phyloP scores from a whole-genome alignment of 2,888 invertebrate species.

The Pandemis heparana region DNA sequence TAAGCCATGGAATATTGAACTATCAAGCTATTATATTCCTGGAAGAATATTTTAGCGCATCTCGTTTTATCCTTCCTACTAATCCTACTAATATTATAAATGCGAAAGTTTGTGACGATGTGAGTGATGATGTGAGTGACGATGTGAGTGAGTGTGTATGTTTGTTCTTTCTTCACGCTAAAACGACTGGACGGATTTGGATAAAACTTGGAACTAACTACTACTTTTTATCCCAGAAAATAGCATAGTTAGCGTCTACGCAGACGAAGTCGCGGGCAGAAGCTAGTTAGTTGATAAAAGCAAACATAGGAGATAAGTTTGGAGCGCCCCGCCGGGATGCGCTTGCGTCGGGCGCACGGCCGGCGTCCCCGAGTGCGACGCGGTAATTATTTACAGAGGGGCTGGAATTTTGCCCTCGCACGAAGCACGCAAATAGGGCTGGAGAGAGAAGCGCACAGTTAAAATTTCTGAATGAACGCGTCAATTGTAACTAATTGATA shows the following conservation, averaged over 20 bases:
- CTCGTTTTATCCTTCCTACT: constrained; percentile 18
- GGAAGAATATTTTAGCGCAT: neutral
- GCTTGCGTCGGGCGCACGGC: constrained; percentile 67
- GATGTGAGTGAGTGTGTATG: no score
- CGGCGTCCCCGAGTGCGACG: constrained; percentile 51
- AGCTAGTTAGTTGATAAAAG: constrained; percentile 31
- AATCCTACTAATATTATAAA: no score
- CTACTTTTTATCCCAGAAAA: no score
- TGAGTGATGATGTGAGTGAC: no score
- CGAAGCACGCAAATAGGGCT: constrained; percentile 48
- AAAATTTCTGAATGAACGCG: neutral
- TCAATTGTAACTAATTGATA: neutral
- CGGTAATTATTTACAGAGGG: constrained; percentile 81
- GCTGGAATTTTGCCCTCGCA: constrained; percentile 67
- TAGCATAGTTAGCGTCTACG: no score
- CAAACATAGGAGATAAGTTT: constrained; percentile 41
- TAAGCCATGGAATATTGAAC: neutral
- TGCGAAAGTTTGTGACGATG: no score
- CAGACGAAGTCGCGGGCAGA: no score
- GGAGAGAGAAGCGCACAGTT: constrained; percentile 47
- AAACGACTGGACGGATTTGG: no score
- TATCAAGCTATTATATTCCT: neutral
- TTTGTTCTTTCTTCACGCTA: no score
- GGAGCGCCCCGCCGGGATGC: constrained; percentile 47
- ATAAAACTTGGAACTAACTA: no score